These are phyloP conservation scores for Miltochrista miniata DNA, from an alignment of 2,888 invertebrate genomes.

Conservation along the genomic window DNA sequence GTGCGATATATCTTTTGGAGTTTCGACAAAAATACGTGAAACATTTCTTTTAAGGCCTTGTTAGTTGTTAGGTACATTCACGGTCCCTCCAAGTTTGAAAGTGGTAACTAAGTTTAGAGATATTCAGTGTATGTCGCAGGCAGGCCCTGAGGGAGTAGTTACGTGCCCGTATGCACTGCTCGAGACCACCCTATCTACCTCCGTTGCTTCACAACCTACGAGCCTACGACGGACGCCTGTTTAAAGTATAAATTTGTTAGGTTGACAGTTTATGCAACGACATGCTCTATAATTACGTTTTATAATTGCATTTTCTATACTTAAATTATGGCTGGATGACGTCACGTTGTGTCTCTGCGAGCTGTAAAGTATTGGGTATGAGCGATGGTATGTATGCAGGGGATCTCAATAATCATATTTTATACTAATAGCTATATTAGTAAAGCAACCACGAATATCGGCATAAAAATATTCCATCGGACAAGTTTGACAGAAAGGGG, in stretches of 20 bases:
- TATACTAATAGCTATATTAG: too few relatives aligned
- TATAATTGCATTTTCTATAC: slow-evolving; percentile 21
- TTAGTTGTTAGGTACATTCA: too few relatives aligned
- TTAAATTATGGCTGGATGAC: background rate
- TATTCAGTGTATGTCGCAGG: slow-evolving; percentile 58
- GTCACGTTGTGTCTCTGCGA: too few relatives aligned
- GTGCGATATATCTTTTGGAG: background rate
- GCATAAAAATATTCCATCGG: too few relatives aligned
- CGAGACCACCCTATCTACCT: slow-evolving; percentile 30
- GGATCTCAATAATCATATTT: too few relatives aligned
- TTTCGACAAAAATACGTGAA: background rate
- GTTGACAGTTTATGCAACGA: slow-evolving; percentile 13
- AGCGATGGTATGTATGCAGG: too few relatives aligned
- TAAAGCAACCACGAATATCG: too few relatives aligned
- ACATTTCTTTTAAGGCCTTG: slow-evolving; percentile 7
- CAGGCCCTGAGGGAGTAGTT: slow-evolving; percentile 55
- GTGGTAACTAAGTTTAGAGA: slow-evolving; percentile 47
- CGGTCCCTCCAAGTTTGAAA: slow-evolving; percentile 22
- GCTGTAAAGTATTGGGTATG: too few relatives aligned
- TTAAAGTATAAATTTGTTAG: slow-evolving; percentile 30
- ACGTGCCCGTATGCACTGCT: slow-evolving; percentile 58
- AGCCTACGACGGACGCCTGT: slow-evolving; percentile 7
- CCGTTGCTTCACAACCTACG: slow-evolving; percentile 23
- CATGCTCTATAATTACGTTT: slow-evolving; percentile 28
- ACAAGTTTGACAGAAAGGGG: too few relatives aligned